These are phyloP conservation scores for Zeugodacus cucurbitae DNA, from an alignment of 1,140 invertebrate species.

Conservation along the genomic window DNA sequence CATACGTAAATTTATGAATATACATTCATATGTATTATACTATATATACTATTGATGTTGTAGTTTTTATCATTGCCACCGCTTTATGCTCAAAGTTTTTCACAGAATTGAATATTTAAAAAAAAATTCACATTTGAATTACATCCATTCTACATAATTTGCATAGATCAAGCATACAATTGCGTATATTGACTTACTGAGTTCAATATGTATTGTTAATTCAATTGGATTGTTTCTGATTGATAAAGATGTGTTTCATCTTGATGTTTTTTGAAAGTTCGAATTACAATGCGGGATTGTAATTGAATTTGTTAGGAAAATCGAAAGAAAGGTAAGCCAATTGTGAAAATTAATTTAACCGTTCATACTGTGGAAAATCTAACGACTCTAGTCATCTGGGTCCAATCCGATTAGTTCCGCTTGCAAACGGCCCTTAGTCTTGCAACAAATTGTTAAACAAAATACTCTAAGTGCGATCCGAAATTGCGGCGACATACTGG, in stretches of 20 bases:
- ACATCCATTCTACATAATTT: not conserved
- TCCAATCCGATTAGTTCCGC: constrained; percentile 85
- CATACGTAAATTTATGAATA: not conserved
- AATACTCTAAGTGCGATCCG: constrained; percentile 86
- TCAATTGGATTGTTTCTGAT: too few species aligned
- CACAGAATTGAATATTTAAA: constrained; percentile 19
- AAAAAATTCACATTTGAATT: constrained; percentile 34
- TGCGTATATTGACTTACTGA: not conserved
- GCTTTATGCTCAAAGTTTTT: not conserved
- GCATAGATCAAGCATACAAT: not conserved
- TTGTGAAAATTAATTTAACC: constrained; percentile 22
- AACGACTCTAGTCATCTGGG: constrained; percentile 76
- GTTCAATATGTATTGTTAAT: too few species aligned
- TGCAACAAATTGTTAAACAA: constrained; percentile 90
- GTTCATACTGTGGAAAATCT: constrained; percentile 55
- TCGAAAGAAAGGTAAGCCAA: not conserved
- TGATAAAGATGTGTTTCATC: too few species aligned
- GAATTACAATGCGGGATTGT: too few species aligned
- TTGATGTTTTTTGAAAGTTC: not conserved
- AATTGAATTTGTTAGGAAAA: not conserved
- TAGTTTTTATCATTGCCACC: not conserved
- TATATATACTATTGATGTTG: not conserved
- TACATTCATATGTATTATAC: not conserved
- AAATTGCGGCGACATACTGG: constrained; percentile 90
- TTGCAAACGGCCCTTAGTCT: constrained; percentile 80